Base-by-base conservation (phyloP, 2,797 vertebrate genomes). In the Cyclura pinguis region DNA sequence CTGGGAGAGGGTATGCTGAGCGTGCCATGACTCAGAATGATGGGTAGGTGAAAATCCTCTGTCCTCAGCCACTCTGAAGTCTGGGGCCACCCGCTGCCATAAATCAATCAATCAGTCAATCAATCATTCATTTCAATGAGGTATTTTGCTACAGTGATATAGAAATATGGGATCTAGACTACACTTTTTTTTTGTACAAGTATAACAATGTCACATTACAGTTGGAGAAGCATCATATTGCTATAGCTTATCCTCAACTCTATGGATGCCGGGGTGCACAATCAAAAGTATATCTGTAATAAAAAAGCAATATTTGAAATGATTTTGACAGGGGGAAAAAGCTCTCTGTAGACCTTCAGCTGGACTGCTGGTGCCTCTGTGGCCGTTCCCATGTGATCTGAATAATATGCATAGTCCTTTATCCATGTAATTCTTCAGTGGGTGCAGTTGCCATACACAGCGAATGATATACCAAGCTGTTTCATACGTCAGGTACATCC, bases 41-140 rank as follows among this genome's bases (percentile, higher is more conserved):
- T 96, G 96, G 96, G 94, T 92, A 94, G 96, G 95, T 97, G 97
- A 97, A 96, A 96, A 95, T 97, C 96, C 97, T 97, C 96, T 97
- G 94, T 96, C 96, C 96, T 97, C 96, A 97, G 96, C 94, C 96
- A 97, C 96, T 96, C 93, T 97, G 96, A 96, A 97, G 96, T 96
- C 96, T 97, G 96, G 96, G 96, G 96, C 96, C 93, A 95, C 95
- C 96, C 96, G 96, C 96, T 97, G 96, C 96, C 96, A 97, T 89
- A 96, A 97, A 97, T 97, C 96, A 97, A 97, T 97, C 95, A 97
- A 92, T 97, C 64, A 69, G 24, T 50, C 93, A 96, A 93, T 96
- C 96, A 97, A 96, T 97, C 93, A 95, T 96, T 89, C 95, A 93
- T 85, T 96, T 91, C 90, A 96, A 87, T 92, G 89, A 96, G 57